Base-by-base conservation (phyloP, 1,140 invertebrate species). In the Leptopilina clavipes region DNA sequence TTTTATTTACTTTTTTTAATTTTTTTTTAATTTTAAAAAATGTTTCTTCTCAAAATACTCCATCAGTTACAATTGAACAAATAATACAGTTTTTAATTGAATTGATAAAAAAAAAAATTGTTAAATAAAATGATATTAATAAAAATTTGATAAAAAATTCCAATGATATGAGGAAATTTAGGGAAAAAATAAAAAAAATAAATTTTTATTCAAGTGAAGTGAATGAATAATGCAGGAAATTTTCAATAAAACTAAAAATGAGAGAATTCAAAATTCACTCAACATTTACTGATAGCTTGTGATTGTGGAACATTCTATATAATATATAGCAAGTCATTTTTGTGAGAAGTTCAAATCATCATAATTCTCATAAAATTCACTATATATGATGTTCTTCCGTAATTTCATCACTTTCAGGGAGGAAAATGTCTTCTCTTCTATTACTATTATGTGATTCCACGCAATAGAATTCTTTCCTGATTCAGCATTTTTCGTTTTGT, bases 401-500 rank as follows among this genome's bases (percentile, higher is more conserved):
- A 52, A 52, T 52, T 52, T 65, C 22, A 65, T 65, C 59, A 65
- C 59, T 65, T 65, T 1, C 19, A 40, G 6, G 8, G 37, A 40
- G 25, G 12, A 31, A n/a, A n/a, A 3, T 22, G 11, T 25, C 9
- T 31, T 25, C 25, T 22, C 12, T 65, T 14, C n/a, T 65, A n/a
- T n/a, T 31, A 22, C 22, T 11, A 65, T 31, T 31, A 12, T 65
- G 22, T 65, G 25, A 31, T 65, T 65, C 59, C 59, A 65, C 59
- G 25, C 25, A 65, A 65, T 65, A 31, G 59, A 10, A 65, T 31
- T 65, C n/a, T n/a, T 65, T 65, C n/a, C 59, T 37, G 25, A 65
- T 31, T 37, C 25, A 65, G 59, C 59, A 65, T 25, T 31, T 31
- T 65, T 65, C 22, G 12, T 31, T 65, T 31, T 12, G 25, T 65